Evolutionary conservation across 2,888 invertebrate species (phyloP).

Genomic region (Diaphora mendica): DNA sequence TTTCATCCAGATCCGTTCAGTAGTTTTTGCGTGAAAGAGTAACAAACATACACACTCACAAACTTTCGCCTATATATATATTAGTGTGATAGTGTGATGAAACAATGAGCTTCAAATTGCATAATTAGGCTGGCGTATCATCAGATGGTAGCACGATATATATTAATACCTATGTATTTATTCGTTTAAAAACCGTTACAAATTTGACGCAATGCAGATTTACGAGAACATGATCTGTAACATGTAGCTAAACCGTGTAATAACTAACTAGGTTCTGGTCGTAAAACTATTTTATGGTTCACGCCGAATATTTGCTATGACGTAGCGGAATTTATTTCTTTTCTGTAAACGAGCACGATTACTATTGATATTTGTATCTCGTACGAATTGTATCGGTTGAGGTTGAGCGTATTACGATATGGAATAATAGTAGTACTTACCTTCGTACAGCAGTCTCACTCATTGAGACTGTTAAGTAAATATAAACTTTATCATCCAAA

Average conservation of each 20-base stretch:
- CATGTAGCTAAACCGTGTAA: conserved; percentile 55
- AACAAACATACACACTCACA: too few species aligned
- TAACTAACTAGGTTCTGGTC: conserved; percentile 70
- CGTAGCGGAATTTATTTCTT: conserved; percentile 60
- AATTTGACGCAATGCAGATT: conserved; percentile 60
- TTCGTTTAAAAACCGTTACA: conserved; percentile 16
- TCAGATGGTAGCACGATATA: not conserved
- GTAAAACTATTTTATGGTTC: conserved; percentile 73
- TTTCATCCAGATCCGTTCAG: too few species aligned
- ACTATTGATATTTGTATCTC: conserved; percentile 17
- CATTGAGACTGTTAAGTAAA: not conserved
- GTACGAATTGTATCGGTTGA: conserved; percentile 2
- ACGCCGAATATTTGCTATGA: conserved; percentile 66
- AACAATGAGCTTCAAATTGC: not conserved
- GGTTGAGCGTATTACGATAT: not conserved
- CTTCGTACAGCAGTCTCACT: not conserved
- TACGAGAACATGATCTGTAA: conserved; percentile 48
- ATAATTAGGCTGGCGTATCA: not conserved
- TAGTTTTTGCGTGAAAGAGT: too few species aligned
- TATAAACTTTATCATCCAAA: not conserved
- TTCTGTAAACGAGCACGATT: conserved; percentile 27
- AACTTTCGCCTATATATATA: too few species aligned
- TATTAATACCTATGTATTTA: not conserved
- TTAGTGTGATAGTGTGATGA: too few species aligned
- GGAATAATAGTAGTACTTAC: not conserved